Evolutionary conservation across 2,888 invertebrate species (phyloP), one percentile per base, ranked within the genome.

Genomic region (Drosophila tanythrix): DNA sequence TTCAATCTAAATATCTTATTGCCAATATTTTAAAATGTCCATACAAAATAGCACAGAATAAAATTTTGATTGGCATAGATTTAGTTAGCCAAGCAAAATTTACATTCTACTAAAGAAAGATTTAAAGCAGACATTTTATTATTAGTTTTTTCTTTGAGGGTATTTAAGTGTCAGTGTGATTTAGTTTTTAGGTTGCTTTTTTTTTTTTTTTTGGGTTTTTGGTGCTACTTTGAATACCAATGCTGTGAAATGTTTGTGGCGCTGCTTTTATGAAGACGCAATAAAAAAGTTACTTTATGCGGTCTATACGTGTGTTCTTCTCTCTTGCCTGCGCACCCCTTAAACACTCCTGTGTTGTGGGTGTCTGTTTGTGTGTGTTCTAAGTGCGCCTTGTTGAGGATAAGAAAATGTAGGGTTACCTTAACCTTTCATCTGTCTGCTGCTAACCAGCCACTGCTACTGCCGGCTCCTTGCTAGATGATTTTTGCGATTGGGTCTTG

Each of bases 271-370:
- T 84, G 85, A 85, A 86, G 81, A 81, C 81, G 79, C 83, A 88
- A 88, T 80, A 80, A 88, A 86, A 85, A 88, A 88, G 88, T 88
- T 86, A 88, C 85, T 88, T 85, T 85, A 85, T 85, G 76, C 76
- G 70, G 70, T 64, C 71, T 83, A 81, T 88, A 81, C 79, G 85
- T 88, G 85, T 70, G 80, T 61, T 10, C 3, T 31, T 13, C 33
- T 10, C 50, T 53, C 36, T 21, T 27, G 21, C 15, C 27, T 35
- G 31, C 64, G 29, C 36, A n/a, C 43, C 27, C 51, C 15, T 4
- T 29, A 21, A 46, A 46, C 50, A 6, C 36, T n/a, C 48, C n/a
- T 48, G 60, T 67, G 56, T 21, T 51, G 61, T 56, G 38, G 58
- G 53, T 56, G 15, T 46, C 21, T 51, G 55, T 70, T 51, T 57